Evolutionary conservation across 2,113 vertebrate genomes (phyloP), one percentile per base, ranked within the genome.

Genomic region (Oreocharis arfaki): DNA sequence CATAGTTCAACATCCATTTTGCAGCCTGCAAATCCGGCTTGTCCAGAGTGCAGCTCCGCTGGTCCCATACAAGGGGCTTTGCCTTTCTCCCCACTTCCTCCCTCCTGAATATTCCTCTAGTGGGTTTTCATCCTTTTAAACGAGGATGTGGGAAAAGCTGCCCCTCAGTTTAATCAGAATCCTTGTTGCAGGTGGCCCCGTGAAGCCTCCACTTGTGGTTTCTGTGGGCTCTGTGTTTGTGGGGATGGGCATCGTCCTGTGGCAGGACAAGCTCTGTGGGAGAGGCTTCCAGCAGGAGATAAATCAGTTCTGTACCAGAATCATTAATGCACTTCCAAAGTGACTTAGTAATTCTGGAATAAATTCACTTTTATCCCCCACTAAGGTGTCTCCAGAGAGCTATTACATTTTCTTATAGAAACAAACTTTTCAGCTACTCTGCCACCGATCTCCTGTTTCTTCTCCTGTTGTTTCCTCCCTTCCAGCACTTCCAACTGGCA

Each of bases 371-470:
- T 87, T 67, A 91, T 92, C 65, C 91, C 79, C 6, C 87, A 88
- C 41, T 80, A 80, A 95, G 94, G 91, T 95, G 74, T 84, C 94
- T 92, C 93, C 57, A 42, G 95, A 59, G 95, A 87, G 95, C 87
- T 95, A 49, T 94, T 96, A 64, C 57, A n/a, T 92, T 92, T 95
- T 90, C 94, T 95, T 94, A 53, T 2, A 53, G 46, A 91, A 95
- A 96, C 96, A 95, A 95, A 92, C 91, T 94, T 87, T 65, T 60
- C 42, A 81, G 67, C 81, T 68, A 0, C 59, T 91, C 78, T 94
- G 74, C 94, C 89, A 50, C 84, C 60, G 91, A 95, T 84, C 91
- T 95, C 57, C 65, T 84, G 26, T 57, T 91, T 35, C 87, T 92
- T 63, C 73, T 92, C 30, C 89, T 79, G 87, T 92, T 94, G 61